Base-by-base conservation (phyloP, 1,140 invertebrate genomes). In the Drosophila miranda region DNA sequence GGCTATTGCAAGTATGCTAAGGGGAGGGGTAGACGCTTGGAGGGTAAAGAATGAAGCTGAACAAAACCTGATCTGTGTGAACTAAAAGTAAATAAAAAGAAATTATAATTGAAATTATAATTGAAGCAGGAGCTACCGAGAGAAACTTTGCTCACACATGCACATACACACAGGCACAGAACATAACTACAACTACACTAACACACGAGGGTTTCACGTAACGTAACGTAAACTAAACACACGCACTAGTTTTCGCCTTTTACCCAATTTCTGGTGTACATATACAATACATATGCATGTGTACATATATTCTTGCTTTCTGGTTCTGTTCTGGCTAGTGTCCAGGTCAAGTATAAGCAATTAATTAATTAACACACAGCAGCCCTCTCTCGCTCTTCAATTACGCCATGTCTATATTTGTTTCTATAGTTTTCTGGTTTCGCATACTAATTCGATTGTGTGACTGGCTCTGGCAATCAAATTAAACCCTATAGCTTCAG, bases 31-130 rank as follows among this genome's bases (percentile, higher is more conserved):
- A 45, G 63, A 58, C 67, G 59, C 54, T 48, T 58, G 67, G 76
- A 58, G 69, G 61, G 58, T 54, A 72, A 78, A 66, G 82, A 87
- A 87, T 87, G 75, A 82, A 87, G 78, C 78, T 83, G 82, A 74
- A 58, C 55, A 86, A 87, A 87, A 87, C 82, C 82, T 87, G 82
- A 82, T 87, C 83, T 87, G 66, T 83, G 78, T 82, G 83, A 88
- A 83, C 82, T 75, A 63, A 82, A 86, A 78, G 75, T 87, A 87
- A 87, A 87, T 88, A 87, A 87, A 82, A 84, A 88, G 78, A 86
- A 86, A 86, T 82, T 87, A 86, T 38, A 79, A 75, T 53, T n/a
- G n/a, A n/a, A n/a, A n/a, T n/a, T n/a, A n/a, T 57, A 79, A 87
- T 64, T 76, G 78, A 86, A 64, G 58, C 53, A 70, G 41, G 11